Conservation (phyloP, 2,888 invertebrate genomes). For the Andrena bucephala region DNA sequence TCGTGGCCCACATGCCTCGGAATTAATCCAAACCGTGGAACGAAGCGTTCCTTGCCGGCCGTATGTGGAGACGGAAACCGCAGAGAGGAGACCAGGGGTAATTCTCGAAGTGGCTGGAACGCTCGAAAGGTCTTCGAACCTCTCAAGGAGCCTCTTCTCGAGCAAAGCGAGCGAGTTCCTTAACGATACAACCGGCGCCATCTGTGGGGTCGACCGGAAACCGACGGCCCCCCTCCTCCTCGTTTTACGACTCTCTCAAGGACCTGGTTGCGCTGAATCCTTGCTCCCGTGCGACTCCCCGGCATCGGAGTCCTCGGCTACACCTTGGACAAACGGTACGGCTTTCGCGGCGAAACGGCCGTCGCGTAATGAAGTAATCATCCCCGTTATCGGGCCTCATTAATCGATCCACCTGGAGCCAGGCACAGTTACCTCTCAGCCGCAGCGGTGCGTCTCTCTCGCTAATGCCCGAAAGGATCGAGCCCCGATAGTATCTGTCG, state of each 20-base stretch:
- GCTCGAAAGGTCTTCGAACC: conserved; percentile 61
- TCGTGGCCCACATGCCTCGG: not conserved
- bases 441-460: not conserved
- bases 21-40: not conserved
- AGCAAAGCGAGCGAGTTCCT: conserved; percentile 8
- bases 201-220: conserved; percentile 63
- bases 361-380: conserved; percentile 72
- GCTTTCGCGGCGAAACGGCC: conserved; percentile 63
- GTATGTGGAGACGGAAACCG: not conserved
- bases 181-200: conserved; percentile 65
- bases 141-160: conserved; percentile 17
- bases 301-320: conserved; percentile 48
- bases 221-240: conserved; percentile 33
- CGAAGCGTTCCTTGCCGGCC: not conserved
- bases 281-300: conserved; percentile 58
- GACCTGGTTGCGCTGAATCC: conserved; percentile 66
- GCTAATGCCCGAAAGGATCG: conserved; percentile 24
- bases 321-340: conserved; percentile 70
- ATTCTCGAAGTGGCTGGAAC: conserved; percentile 37
- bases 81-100: conserved; percentile 15
- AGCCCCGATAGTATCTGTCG: conserved; percentile 31
- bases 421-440: conserved; percentile 41
- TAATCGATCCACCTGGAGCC: conserved; percentile 64
- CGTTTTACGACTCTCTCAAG: conserved; percentile 64
- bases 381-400: conserved; percentile 71